Conservation (phyloP, 1,140 invertebrate genomes). For the Calosoma granatense region DNA sequence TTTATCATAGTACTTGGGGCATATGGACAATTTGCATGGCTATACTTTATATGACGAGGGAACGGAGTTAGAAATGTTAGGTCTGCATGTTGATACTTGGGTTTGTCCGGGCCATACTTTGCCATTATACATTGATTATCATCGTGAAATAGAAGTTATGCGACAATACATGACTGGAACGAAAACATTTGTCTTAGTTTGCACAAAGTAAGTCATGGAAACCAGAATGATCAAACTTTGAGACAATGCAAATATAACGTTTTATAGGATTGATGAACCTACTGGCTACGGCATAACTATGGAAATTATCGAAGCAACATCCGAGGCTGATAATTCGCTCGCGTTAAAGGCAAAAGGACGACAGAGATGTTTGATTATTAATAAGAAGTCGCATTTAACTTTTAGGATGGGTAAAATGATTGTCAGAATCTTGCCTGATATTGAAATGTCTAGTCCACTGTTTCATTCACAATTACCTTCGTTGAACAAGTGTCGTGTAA, state of each 20-base stretch:
- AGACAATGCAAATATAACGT: not conserved
- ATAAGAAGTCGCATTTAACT: not conserved
- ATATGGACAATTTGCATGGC: slow-evolving; percentile 28
- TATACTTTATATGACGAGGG: slow-evolving; percentile 32
- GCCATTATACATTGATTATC: slow-evolving; percentile 24
- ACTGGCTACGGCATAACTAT: slow-evolving; percentile 29
- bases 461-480: not conserved
- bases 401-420: not conserved
- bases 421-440: slow-evolving; percentile 6
- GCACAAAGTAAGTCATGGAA: slow-evolving; percentile 24
- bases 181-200: slow-evolving; percentile 28
- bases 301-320: slow-evolving; percentile 30
- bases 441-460: not conserved
- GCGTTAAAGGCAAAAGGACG: slow-evolving; percentile 31
- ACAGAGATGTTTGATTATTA: slow-evolving; percentile 29
- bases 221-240: slow-evolving; percentile 12
- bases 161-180: slow-evolving; percentile 22
- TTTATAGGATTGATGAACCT: not conserved
- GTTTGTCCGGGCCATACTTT: slow-evolving; percentile 33
- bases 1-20: slow-evolving; percentile 32
- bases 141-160: slow-evolving; percentile 22
- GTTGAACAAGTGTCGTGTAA: slow-evolving; percentile 4
- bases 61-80: slow-evolving; percentile 24
- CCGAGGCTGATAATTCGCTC: slow-evolving; percentile 18
- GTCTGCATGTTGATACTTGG: slow-evolving; percentile 29